Percentiles rank a stretch among this genome's conserved stretches.
phyloP scores from a whole-genome alignment of 2,888 invertebrate genomes.

The Synanthedon tipuliformis region DNA sequence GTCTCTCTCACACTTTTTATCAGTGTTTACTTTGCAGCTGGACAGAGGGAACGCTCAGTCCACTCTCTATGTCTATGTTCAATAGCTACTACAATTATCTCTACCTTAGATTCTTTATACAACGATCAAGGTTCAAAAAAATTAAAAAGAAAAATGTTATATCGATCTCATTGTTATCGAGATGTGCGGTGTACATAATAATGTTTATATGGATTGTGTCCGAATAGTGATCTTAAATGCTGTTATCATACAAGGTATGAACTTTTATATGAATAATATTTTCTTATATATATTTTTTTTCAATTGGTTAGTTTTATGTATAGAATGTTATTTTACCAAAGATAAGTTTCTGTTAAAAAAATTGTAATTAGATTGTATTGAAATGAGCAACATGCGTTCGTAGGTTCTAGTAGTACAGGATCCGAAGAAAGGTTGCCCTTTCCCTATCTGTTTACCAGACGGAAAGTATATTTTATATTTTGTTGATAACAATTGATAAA shows the following conservation, averaged over 20 bases:
- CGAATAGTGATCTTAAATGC: slow-evolving; percentile 48
- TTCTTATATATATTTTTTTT: slow-evolving; percentile 33
- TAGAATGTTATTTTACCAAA: slow-evolving; percentile 60
- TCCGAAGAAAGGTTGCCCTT: too few relatives aligned
- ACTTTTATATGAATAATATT: slow-evolving; percentile 35
- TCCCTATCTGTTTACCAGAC: too few relatives aligned
- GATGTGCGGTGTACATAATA: slow-evolving; percentile 29
- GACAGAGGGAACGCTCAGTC: too few relatives aligned
- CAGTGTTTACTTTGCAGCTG: too few relatives aligned
- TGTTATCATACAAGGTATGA: slow-evolving; percentile 71
- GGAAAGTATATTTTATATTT: too few relatives aligned
- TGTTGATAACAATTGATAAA: too few relatives aligned
- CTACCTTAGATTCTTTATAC: slow-evolving; percentile 18
- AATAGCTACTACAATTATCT: neutral
- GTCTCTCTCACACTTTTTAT: too few relatives aligned
- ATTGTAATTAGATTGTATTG: slow-evolving; percentile 15
- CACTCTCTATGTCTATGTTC: too few relatives aligned
- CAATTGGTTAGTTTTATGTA: slow-evolving; percentile 32
- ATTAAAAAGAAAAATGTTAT: slow-evolving; percentile 33
- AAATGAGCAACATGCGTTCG: slow-evolving; percentile 4
- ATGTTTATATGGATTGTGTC: slow-evolving; percentile 18
- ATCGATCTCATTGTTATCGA: slow-evolving; percentile 69
- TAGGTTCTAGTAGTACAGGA: slow-evolving; percentile 13
- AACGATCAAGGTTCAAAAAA: slow-evolving; percentile 51
- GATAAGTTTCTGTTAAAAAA: slow-evolving; percentile 53